phyloP scores from a whole-genome alignment of 2,113 vertebrate genomes.

The Neolamprologus longior region DNA sequence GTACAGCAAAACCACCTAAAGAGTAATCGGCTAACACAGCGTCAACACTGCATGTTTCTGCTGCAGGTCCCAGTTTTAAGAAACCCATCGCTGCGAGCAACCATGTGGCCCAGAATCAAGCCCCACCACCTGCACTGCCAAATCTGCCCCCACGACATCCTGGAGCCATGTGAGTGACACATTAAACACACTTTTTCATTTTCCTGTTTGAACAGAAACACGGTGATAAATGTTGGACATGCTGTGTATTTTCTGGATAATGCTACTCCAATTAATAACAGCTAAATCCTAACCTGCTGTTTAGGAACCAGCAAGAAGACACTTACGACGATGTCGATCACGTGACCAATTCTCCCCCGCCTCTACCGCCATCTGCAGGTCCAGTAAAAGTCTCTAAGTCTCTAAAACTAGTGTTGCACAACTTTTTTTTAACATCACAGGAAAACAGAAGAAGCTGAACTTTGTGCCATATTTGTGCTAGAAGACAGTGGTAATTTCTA shows the following conservation, averaged over 20 bases:
- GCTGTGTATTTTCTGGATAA: neutral
- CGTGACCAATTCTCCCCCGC: constrained; percentile 19
- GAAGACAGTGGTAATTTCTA: neutral
- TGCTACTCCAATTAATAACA: neutral
- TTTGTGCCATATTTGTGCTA: neutral
- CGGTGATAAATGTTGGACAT: neutral
- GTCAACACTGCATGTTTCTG: neutral
- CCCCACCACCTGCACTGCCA: constrained; percentile 57
- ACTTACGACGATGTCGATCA: constrained; percentile 77
- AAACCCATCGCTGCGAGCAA: neutral
- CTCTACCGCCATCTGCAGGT: constrained; percentile 48
- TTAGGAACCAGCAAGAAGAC: constrained; percentile 67
- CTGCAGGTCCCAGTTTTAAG: constrained; percentile 32
- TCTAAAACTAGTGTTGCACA: neutral
- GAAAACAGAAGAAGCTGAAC: neutral
- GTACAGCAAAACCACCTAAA: neutral
- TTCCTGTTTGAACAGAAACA: neutral
- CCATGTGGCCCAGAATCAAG: constrained; percentile 21
- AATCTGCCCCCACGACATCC: constrained; percentile 79
- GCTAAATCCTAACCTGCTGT: neutral
- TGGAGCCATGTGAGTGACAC: constrained; percentile 50
- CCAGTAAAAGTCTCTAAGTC: neutral
- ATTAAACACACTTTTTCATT: neutral
- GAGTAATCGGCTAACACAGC: neutral
- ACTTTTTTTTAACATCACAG: neutral